A percentile compares a stretch with the other conserved stretches of the same genome.
Evolutionary conservation across 92 coral and sea anemone genomes (phyloP).

Genomic region (Isaurus tuberculatus): DNA sequence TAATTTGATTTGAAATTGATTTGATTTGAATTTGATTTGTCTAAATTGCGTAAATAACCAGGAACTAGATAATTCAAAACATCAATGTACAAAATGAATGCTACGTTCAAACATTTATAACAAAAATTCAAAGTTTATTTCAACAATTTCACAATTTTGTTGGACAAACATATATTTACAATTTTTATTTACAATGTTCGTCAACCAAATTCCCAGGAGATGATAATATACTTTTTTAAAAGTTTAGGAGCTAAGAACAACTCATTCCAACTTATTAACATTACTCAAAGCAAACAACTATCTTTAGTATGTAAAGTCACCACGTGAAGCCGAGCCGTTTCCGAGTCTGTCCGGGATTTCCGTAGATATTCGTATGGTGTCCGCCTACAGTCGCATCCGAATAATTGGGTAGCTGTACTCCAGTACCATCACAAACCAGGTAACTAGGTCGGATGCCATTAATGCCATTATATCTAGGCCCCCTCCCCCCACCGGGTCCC

Average conservation of each 20-base stretch:
- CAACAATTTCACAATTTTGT: too few relatives aligned
- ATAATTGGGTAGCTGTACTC: constrained; percentile 95
- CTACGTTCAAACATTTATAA: too few relatives aligned
- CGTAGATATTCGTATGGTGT: constrained; percentile 86
- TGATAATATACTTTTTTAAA: too few relatives aligned
- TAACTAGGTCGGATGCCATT: constrained; percentile 96
- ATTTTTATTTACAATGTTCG: too few relatives aligned
- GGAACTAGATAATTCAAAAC: too few relatives aligned
- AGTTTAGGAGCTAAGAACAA: background rate
- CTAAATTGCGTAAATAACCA: too few relatives aligned
- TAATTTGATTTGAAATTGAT: too few relatives aligned
- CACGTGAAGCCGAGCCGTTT: constrained; percentile 95
- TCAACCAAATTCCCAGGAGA: too few relatives aligned
- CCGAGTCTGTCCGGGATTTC: constrained; percentile 86
- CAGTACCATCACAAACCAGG: constrained; percentile 89
- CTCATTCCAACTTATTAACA: background rate
- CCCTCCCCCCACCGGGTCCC: constrained; percentile 98
- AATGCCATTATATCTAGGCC: constrained; percentile 93
- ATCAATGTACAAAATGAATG: too few relatives aligned
- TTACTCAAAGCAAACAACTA: background rate
- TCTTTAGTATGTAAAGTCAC: constrained; percentile 48
- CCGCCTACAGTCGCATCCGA: constrained; percentile 77
- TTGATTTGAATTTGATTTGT: too few relatives aligned
- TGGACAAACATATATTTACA: too few relatives aligned
- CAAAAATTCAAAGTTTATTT: too few relatives aligned